phyloP scores from a whole-genome alignment of 2,113 vertebrate species.

The Rhinopomastus cyanomelas region DNA sequence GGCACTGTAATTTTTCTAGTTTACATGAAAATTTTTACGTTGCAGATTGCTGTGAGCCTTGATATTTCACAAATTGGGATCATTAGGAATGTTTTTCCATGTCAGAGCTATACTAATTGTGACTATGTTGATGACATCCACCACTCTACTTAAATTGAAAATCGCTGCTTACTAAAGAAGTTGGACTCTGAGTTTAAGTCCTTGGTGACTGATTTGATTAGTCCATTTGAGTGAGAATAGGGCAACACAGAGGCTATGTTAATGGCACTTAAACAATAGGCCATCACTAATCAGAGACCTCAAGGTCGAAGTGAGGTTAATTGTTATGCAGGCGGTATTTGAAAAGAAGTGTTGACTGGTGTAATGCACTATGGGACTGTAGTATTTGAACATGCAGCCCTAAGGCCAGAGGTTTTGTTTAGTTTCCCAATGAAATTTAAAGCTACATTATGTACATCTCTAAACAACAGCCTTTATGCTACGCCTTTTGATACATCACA shows the following conservation, averaged over 20 bases:
- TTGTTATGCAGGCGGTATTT: conserved; percentile 90
- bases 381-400: conserved; percentile 86
- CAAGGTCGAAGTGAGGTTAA: conserved; percentile 93
- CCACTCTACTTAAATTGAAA: conserved; percentile 68
- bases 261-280: conserved; percentile 88
- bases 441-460: conserved; percentile 73
- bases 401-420: conserved; percentile 87
- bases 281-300: conserved; percentile 94
- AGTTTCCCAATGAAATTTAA: conserved; percentile 84
- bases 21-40: conserved; percentile 52
- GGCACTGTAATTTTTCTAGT: conserved; percentile 64
- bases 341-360: conserved; percentile 87
- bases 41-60: conserved; percentile 18
- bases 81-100: conserved; percentile 66
- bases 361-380: conserved; percentile 86
- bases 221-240: conserved; percentile 81
- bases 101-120: conserved; percentile 60
- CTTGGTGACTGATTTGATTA: conserved; percentile 86
- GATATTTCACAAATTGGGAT: conserved; percentile 59
- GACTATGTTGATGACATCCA: conserved; percentile 68
- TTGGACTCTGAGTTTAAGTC: conserved; percentile 72
- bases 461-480: conserved; percentile 64
- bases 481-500: conserved; percentile 59
- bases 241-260: conserved; percentile 85
- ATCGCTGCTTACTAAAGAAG: conserved; percentile 70